Percentiles rank a stretch among this genome's conserved stretches.
Conservation (phyloP, 2,797 vertebrate genomes). For the Hipposideros larvatus region DNA sequence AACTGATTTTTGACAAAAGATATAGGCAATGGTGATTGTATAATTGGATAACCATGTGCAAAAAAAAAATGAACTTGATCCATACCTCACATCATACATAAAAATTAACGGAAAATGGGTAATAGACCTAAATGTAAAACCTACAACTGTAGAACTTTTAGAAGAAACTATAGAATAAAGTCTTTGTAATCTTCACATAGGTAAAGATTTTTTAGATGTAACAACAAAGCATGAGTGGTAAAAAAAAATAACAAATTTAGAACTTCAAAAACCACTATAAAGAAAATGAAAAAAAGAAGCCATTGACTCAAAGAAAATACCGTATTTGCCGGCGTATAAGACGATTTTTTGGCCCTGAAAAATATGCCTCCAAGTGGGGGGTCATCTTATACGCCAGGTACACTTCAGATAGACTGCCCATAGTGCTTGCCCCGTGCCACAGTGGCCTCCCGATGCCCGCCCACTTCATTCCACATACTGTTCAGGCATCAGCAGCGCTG, state of each 20-base stretch:
- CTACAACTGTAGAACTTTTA: neutral
- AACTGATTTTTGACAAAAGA: neutral
- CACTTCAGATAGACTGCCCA: no score
- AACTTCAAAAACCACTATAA: neutral
- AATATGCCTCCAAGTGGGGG: no score
- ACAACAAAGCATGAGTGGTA: neutral
- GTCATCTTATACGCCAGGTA: no score
- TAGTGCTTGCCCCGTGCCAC: no score
- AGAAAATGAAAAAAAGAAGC: neutral
- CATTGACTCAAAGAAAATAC: neutral
- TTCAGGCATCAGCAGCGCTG: no score
- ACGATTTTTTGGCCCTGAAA: no score
- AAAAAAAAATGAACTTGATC: neutral
- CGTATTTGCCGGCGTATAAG: no score
- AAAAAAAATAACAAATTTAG: neutral
- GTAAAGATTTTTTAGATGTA: neutral
- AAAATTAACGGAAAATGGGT: neutral
- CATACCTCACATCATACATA: neutral
- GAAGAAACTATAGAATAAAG: neutral
- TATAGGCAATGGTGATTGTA: neutral
- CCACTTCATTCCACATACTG: no score
- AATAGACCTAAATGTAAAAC: neutral
- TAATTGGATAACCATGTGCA: neutral
- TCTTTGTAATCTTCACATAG: neutral
- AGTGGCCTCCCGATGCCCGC: no score